Conservation (phyloP, 2,113 vertebrate species). For the Orycteropus afer region DNA sequence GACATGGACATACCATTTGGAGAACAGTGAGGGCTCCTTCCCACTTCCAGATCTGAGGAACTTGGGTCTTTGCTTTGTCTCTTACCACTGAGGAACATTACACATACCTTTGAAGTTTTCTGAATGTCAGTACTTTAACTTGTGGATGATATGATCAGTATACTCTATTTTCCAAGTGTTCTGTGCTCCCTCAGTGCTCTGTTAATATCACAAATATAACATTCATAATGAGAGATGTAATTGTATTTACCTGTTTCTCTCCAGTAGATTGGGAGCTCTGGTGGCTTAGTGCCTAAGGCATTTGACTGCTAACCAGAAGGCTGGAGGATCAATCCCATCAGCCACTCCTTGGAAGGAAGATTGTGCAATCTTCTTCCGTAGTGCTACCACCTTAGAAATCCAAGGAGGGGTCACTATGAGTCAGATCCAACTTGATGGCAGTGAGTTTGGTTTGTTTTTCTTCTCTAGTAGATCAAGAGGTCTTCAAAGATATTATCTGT, state of each 20-base stretch:
- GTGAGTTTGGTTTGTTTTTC: too few species aligned
- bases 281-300: too few species aligned
- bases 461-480: not conserved
- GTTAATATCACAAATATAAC: not conserved
- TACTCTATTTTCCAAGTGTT: not conserved
- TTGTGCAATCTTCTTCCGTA: too few species aligned
- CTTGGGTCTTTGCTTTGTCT: not conserved
- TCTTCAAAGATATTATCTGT: not conserved
- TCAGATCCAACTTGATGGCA: too few species aligned
- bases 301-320: too few species aligned
- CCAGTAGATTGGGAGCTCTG: too few species aligned
- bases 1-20: not conserved
- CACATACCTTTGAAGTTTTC: not conserved
- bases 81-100: not conserved
- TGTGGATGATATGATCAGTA: not conserved
- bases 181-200: not conserved
- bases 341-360: too few species aligned
- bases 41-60: not conserved
- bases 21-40: not conserved
- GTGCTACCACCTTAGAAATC: too few species aligned
- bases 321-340: too few species aligned
- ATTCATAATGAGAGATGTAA: not conserved
- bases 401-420: too few species aligned
- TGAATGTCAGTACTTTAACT: not conserved
- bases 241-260: not conserved